Conservation (phyloP, 2,113 vertebrate genomes). For the Lophochroa leadbeateri region DNA sequence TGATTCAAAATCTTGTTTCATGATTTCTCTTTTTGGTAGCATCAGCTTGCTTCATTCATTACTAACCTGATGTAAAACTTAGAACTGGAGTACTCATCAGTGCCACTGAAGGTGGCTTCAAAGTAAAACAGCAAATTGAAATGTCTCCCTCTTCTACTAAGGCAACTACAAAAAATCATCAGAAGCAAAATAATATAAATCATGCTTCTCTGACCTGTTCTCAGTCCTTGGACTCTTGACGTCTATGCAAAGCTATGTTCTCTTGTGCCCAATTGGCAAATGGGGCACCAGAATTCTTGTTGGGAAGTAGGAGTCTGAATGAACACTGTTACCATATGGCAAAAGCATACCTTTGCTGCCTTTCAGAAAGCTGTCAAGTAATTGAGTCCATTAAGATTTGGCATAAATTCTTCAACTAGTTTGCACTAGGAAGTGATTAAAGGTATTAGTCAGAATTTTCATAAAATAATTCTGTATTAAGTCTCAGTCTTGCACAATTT, state of each 20-base stretch:
- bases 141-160: not conserved
- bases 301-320: not conserved
- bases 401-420: not conserved
- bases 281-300: not conserved
- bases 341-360: not conserved
- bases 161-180: not conserved
- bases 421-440: not conserved
- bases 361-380: not conserved
- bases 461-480: not conserved
- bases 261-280: not conserved
- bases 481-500: not conserved
- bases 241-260: not conserved
- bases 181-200: not conserved
- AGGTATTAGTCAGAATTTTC: not conserved
- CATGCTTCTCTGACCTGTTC: not conserved
- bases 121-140: not conserved
- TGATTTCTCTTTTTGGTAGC: not conserved
- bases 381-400: not conserved
- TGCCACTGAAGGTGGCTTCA: not conserved
- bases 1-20: not conserved
- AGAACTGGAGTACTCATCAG: not conserved
- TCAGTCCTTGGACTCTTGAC: not conserved
- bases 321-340: fast-evolving
- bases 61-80: not conserved
- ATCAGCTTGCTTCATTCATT: not conserved